Percentiles rank a stretch among this genome's conserved stretches.
Conservation (phyloP, 1,140 invertebrate species). For the Phymastichus coffea region DNA sequence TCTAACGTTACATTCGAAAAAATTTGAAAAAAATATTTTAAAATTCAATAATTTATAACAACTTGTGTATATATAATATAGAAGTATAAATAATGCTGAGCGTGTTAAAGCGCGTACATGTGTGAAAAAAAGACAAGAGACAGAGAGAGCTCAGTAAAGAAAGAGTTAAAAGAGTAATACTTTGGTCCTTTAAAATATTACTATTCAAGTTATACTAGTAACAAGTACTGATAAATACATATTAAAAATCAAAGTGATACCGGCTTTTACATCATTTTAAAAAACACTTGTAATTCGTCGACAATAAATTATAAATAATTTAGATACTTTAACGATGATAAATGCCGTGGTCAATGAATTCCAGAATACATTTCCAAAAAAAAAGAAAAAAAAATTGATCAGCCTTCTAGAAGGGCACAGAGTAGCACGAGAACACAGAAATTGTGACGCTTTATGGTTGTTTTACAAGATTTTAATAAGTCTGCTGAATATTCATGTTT, state of each 20-base stretch:
- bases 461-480: constrained; percentile 7
- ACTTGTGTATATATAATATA: constrained; percentile 27
- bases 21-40: constrained; percentile 46
- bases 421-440: constrained; percentile 21
- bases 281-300: constrained; percentile 24
- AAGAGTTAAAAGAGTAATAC: constrained; percentile 39
- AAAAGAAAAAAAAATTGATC: constrained; percentile 16
- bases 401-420: constrained; percentile 10
- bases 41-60: constrained; percentile 51
- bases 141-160: constrained; percentile 15
- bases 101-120: constrained; percentile 28
- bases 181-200: constrained; percentile 53
- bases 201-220: constrained; percentile 26
- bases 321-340: constrained; percentile 40
- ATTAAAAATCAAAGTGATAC: constrained; percentile 20
- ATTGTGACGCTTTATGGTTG: constrained; percentile 12
- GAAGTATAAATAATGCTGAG: constrained; percentile 28
- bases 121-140: constrained; percentile 20
- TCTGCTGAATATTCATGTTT: constrained; percentile 12
- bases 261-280: constrained; percentile 25
- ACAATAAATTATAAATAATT: constrained; percentile 46
- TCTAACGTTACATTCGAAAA: constrained; percentile 45
- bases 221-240: constrained; percentile 21
- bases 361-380: constrained; percentile 19
- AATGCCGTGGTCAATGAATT: constrained; percentile 39